Evolutionary conservation across 2,888 invertebrate species (phyloP).

Genomic region (Spodoptera picta): DNA sequence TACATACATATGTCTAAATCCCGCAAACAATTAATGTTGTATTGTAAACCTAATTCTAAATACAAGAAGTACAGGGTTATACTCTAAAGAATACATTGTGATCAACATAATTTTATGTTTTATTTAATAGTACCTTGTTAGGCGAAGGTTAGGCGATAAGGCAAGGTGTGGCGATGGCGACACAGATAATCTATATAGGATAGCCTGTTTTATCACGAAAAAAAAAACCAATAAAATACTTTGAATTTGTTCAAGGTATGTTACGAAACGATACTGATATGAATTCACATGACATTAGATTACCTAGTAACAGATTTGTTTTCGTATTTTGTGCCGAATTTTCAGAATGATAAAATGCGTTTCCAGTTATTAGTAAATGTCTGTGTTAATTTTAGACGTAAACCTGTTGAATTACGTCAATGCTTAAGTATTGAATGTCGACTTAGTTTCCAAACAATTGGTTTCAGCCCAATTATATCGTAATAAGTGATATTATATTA

Average conservation of each 20-base stretch:
- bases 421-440: no score
- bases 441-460: no score
- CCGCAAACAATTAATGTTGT: constrained; percentile 46
- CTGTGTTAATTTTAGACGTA: no score
- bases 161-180: constrained; percentile 8
- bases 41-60: constrained; percentile 65
- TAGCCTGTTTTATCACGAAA: constrained; percentile 16
- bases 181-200: constrained; percentile 23
- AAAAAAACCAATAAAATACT: constrained; percentile 10
- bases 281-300: no score
- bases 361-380: no score
- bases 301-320: no score
- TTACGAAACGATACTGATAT: no score
- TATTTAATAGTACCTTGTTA: constrained; percentile 40
- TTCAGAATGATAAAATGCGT: no score
- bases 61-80: constrained; percentile 69
- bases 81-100: constrained; percentile 63
- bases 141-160: constrained; percentile 34
- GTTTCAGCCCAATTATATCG: no score
- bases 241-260: neutral
- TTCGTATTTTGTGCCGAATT: no score
- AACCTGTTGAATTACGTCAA: no score
- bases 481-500: no score
- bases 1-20: constrained; percentile 40
- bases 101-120: constrained; percentile 54